These are phyloP conservation scores for Tetragonisca angustula DNA, from an alignment of 2,888 invertebrate genomes.

Conservation along the genomic window DNA sequence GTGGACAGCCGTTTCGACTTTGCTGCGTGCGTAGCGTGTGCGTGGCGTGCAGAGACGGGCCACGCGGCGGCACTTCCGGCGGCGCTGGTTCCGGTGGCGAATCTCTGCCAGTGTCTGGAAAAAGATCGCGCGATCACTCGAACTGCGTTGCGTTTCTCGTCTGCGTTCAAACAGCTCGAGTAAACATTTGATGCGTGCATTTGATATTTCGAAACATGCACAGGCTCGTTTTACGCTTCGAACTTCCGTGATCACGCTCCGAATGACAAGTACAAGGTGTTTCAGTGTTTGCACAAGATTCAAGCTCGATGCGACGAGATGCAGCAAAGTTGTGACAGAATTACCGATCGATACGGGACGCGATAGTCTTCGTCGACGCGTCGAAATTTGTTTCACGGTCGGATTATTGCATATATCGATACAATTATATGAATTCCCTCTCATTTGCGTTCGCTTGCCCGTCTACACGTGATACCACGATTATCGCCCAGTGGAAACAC, in stretches of 20 bases:
- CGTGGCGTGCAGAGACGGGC: constrained; percentile 90
- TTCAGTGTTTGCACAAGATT: neutral
- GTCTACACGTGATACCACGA: constrained; percentile 44
- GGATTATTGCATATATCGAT: constrained; percentile 50
- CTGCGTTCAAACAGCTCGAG: neutral
- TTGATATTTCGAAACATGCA: neutral
- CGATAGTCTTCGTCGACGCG: constrained; percentile 14
- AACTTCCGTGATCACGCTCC: neutral
- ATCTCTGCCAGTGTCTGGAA: constrained; percentile 87
- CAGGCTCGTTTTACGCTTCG: neutral
- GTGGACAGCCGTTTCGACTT: constrained; percentile 78
- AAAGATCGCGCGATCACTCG: constrained; percentile 22
- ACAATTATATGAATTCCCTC: constrained; percentile 56
- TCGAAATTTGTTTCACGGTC: constrained; percentile 46
- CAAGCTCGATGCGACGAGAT: neutral
- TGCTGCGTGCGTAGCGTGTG: constrained; percentile 85
- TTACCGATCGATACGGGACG: neutral
- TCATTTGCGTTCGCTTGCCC: constrained; percentile 38
- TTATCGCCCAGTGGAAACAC: constrained; percentile 48
- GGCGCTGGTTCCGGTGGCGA: constrained; percentile 94
- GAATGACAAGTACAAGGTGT: neutral
- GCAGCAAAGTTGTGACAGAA: neutral
- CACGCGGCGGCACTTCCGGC: constrained; percentile 94
- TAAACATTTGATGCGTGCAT: constrained; percentile 19
- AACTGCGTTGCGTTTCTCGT: neutral